A percentile compares a stretch with the other conserved stretches of the same genome.
Conservation (phyloP, 1,140 invertebrate species). For the Achatina immaculata region DNA sequence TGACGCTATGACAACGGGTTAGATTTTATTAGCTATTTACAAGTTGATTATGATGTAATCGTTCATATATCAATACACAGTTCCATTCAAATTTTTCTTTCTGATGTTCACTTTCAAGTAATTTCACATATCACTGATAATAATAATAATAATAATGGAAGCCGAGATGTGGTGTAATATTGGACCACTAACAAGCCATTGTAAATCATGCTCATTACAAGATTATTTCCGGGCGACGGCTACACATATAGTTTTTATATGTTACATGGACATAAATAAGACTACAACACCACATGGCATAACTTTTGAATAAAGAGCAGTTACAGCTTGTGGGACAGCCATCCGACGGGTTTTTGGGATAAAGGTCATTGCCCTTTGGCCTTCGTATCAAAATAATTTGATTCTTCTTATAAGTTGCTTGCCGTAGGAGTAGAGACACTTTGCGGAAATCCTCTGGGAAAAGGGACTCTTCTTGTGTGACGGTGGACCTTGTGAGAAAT, state of each 20-base stretch:
- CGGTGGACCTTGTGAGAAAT: neutral
- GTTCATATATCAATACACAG: no score
- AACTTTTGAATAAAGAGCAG: neutral
- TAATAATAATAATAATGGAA: neutral
- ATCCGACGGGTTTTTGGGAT: neutral
- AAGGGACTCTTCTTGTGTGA: no score
- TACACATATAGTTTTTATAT: neutral
- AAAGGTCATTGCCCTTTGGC: no score
- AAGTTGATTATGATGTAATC: no score
- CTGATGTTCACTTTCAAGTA: neutral
- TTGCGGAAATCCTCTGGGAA: neutral
- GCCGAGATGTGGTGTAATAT: neutral
- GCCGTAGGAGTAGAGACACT: neutral
- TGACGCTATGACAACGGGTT: no score
- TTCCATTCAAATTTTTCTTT: no score
- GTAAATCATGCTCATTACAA: neutral
- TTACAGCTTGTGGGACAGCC: neutral
- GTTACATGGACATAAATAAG: neutral
- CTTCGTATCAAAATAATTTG: no score
- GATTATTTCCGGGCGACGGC: neutral
- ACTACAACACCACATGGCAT: neutral
- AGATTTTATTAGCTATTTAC: no score
- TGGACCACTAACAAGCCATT: neutral
- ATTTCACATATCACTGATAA: neutral
- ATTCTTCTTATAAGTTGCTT: neutral